Evolutionary conservation across 2,888 invertebrate genomes (phyloP), one percentile per base, ranked within the genome.

Genomic region (Unio delphinus): DNA sequence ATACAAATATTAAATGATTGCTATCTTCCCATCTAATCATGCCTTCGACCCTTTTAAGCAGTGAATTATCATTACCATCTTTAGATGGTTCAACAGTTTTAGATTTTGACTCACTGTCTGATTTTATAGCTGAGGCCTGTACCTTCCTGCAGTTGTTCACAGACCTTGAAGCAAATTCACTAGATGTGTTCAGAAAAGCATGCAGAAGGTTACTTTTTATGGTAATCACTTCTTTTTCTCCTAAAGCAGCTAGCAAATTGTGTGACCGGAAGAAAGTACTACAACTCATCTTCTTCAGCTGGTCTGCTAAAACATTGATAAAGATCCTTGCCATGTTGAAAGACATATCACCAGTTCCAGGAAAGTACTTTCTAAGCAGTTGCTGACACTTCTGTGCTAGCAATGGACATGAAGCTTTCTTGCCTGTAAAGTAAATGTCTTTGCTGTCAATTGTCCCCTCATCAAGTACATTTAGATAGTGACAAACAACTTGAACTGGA

Each of bases 401-500:
- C n/a, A 83, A 56, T 30, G 77, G 70, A 63, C 54, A 61, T 6
- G 67, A 34, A 26, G 61, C 56, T 20, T 57, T 58, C 20, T 11
- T 18, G 2, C 73, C 79, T 26, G 64, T n/a, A n/a, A n/a, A n/a
- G n/a, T n/a, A n/a, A n/a, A n/a, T n/a, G n/a, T n/a, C n/a, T n/a
- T n/a, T n/a, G n/a, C n/a, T n/a, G n/a, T n/a, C n/a, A n/a, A n/a
- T n/a, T n/a, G n/a, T n/a, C n/a, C n/a, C n/a, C n/a, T n/a, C n/a
- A n/a, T n/a, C n/a, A n/a, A n/a, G n/a, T n/a, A n/a, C n/a, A n/a
- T n/a, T n/a, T n/a, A n/a, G 65, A 54, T 78, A 83, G 15, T 74
- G 73, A 61, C 82, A 82, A 4, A 83, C 82, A 55, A 83, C 77
- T 61, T 83, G 83, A 15, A 78, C 68, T 18, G 83, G 78, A 64